Evolutionary conservation across 2,888 invertebrate species (phyloP).

Genomic region (Agonum fuliginosum): DNA sequence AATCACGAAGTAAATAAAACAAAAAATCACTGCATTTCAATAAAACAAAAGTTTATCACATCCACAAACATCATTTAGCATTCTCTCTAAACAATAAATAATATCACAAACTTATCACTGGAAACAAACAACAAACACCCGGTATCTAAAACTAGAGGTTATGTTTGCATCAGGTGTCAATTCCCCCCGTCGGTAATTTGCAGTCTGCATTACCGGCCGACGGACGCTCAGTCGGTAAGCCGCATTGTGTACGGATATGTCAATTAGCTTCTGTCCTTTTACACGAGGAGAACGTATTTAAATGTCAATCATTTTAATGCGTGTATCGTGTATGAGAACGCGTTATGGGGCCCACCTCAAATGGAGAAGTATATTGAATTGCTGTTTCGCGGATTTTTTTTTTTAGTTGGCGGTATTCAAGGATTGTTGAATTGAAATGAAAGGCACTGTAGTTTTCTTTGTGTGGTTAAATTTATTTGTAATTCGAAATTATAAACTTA

Average conservation of each 20-base stretch:
- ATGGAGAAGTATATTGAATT: constrained; percentile 8
- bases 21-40: too few relatives aligned
- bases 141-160: not conserved
- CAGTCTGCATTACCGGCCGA: constrained; percentile 2
- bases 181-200: not conserved
- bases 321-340: not conserved
- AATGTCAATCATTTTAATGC: constrained; percentile 49
- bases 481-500: not conserved
- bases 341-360: constrained; percentile 12
- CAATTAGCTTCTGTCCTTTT: constrained; percentile 37
- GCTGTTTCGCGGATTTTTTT: not conserved
- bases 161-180: not conserved
- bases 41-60: too few relatives aligned
- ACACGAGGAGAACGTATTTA: constrained; percentile 25
- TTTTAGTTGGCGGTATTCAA: constrained; percentile 28
- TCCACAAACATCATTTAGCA: too few relatives aligned
- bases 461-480: not conserved
- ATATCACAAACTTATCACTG: not conserved
- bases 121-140: not conserved
- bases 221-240: constrained; percentile 3
- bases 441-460: not conserved
- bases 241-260: constrained; percentile 37
- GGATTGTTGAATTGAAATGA: constrained; percentile 22
- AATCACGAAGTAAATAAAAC: too few relatives aligned
- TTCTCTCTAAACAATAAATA: too few relatives aligned